Evolutionary conservation across 1,140 invertebrate species (phyloP).

Genomic region (Heliconius congener): DNA sequence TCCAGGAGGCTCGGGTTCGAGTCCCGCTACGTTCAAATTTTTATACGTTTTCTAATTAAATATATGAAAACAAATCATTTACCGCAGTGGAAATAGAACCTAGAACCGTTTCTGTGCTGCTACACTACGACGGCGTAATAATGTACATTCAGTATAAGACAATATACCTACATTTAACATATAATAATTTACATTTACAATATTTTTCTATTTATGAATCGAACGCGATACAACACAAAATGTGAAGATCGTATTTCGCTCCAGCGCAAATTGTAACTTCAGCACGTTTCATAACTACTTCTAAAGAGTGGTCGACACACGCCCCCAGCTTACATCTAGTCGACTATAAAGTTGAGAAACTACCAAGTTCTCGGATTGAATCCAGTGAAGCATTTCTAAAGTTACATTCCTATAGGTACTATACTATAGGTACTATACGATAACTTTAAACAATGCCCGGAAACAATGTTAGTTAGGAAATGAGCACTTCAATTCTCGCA

Average conservation of each 20-base stretch:
- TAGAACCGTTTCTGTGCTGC: too few relatives aligned
- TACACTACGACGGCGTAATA: too few relatives aligned
- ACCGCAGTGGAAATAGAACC: too few relatives aligned
- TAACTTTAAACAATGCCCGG: constrained; percentile 29
- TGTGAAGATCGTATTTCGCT: background rate
- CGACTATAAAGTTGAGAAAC: constrained; percentile 2
- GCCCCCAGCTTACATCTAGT: background rate
- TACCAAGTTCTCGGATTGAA: background rate
- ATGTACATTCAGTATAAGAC: background rate
- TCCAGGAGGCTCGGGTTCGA: too few relatives aligned
- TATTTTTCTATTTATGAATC: too few relatives aligned
- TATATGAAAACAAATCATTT: too few relatives aligned
- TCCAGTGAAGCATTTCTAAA: constrained; percentile 18
- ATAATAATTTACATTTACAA: too few relatives aligned
- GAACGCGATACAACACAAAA: background rate
- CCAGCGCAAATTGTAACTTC: background rate
- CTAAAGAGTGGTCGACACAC: background rate
- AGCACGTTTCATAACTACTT: constrained; percentile 15
- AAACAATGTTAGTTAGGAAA: constrained; percentile 15
- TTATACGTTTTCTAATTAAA: too few relatives aligned
- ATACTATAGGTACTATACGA: background rate
- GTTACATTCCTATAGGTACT: background rate
- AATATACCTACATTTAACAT: too few relatives aligned
- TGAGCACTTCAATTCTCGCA: constrained; percentile 2
- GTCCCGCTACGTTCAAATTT: too few relatives aligned